Percentiles rank a stretch among this genome's conserved stretches.
Evolutionary conservation across 2,888 invertebrate genomes (phyloP).

Genomic region (Diachrysia chrysitis): DNA sequence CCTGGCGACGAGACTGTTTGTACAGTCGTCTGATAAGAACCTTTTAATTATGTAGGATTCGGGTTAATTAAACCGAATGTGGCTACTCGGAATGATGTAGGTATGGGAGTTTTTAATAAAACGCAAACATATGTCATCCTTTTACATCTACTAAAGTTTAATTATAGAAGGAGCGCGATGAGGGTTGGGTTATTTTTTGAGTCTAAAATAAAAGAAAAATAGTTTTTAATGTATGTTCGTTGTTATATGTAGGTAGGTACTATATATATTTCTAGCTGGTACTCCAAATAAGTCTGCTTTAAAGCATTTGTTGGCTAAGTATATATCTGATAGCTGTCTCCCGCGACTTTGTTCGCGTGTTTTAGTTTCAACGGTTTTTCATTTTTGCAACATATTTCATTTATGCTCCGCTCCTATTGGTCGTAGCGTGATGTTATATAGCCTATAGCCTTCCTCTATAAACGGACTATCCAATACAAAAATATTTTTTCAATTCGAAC

Average conservation of each 20-base stretch:
- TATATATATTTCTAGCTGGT: too few species aligned
- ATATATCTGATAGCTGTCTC: too few species aligned
- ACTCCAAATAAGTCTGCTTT: too few species aligned
- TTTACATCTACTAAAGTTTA: slow-evolving; percentile 19
- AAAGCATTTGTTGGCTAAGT: too few species aligned
- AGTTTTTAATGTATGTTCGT: background rate
- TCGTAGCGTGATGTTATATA: too few species aligned
- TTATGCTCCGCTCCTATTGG: too few species aligned
- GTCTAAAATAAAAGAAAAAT: background rate
- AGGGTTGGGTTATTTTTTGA: background rate
- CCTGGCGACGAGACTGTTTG: slow-evolving; percentile 62
- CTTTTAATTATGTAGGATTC: slow-evolving; percentile 61
- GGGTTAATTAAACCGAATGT: slow-evolving; percentile 55
- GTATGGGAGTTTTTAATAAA: slow-evolving; percentile 27
- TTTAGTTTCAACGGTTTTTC: too few species aligned
- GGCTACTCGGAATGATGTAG: slow-evolving; percentile 36
- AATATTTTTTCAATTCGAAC: too few species aligned
- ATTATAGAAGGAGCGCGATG: background rate
- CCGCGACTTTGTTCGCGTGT: too few species aligned
- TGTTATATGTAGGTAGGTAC: background rate
- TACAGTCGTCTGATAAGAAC: slow-evolving; percentile 61
- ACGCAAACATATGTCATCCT: slow-evolving; percentile 26
- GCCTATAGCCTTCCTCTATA: too few species aligned
- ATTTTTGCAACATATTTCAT: too few species aligned
- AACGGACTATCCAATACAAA: too few species aligned